A percentile compares a stretch with the other conserved stretches of the same genome.
Evolutionary conservation across 2,888 invertebrate genomes (phyloP).

Genomic region (Crossocerus cetratus): DNA sequence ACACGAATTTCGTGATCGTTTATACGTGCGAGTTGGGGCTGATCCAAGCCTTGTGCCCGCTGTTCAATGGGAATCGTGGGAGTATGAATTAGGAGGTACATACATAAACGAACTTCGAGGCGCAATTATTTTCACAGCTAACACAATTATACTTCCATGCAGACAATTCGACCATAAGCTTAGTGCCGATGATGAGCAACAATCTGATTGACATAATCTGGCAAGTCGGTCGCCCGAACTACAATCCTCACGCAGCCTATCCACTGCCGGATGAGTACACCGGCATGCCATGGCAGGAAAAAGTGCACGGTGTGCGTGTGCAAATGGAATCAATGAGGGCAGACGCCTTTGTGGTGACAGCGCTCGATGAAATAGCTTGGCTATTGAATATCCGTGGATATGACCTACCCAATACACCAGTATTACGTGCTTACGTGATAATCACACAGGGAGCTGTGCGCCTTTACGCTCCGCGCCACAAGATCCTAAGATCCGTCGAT

Average conservation of each 20-base stretch:
- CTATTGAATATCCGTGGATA: slow-evolving; percentile 91
- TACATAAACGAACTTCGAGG: slow-evolving; percentile 36
- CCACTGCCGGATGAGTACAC: slow-evolving; percentile 80
- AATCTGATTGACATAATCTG: slow-evolving; percentile 90
- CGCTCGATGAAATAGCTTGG: slow-evolving; percentile 93
- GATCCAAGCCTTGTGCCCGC: slow-evolving; percentile 87
- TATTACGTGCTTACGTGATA: slow-evolving; percentile 86
- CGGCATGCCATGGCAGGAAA: slow-evolving; percentile 86
- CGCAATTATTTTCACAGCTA: slow-evolving; percentile 17
- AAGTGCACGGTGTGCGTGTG: slow-evolving; percentile 83
- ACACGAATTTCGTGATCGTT: slow-evolving; percentile 69
- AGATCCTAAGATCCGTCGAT: slow-evolving; percentile 78
- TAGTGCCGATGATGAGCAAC: slow-evolving; percentile 79
- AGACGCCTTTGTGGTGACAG: slow-evolving; percentile 90
- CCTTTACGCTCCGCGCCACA: slow-evolving; percentile 84
- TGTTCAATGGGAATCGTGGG: slow-evolving; percentile 82
- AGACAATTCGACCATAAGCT: slow-evolving; percentile 77
- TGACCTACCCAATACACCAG: slow-evolving; percentile 89
- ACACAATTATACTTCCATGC: slow-evolving; percentile 44
- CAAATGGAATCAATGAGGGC: slow-evolving; percentile 82
- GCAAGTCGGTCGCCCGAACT: slow-evolving; percentile 82
- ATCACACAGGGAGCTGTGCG: slow-evolving; percentile 82
- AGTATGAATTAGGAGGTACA: slow-evolving; percentile 79
- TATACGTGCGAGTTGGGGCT: slow-evolving; percentile 83
- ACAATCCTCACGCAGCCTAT: slow-evolving; percentile 80